These are phyloP conservation scores for Todiramphus chloris DNA, from an alignment of 2,113 vertebrate species.

Conservation along the genomic window DNA sequence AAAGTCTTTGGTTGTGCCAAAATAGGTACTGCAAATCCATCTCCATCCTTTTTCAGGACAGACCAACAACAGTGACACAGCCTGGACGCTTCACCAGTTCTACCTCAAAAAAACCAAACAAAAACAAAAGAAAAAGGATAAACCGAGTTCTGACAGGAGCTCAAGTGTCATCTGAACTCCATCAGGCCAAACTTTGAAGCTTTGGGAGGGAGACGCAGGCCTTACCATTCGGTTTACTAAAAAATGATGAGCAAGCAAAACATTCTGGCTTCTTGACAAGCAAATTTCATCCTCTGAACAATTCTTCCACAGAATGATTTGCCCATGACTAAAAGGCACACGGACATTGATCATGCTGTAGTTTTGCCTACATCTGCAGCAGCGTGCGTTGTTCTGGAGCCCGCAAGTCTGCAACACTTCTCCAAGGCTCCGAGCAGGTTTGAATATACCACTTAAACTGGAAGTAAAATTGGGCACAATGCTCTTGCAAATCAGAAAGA, in stretches of 20 bases:
- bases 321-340: background rate
- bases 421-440: rapidly evolving
- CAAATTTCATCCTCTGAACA: background rate
- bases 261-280: background rate
- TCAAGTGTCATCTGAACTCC: background rate
- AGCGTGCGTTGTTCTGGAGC: background rate
- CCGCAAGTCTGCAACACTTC: background rate
- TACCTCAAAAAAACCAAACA: background rate
- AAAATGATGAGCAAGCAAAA: background rate
- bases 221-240: background rate
- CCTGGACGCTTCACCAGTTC: background rate
- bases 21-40: background rate
- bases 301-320: background rate
- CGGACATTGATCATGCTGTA: background rate
- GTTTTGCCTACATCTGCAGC: background rate
- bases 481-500: background rate
- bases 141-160: background rate
- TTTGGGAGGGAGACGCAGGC: background rate
- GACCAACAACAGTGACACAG: background rate
- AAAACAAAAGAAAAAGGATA: background rate
- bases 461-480: background rate
- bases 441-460: background rate
- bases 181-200: background rate
- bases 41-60: background rate
- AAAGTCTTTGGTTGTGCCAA: background rate